phyloP scores from a whole-genome alignment of 2,888 invertebrate species.

The Oxyteleia sp. region DNA sequence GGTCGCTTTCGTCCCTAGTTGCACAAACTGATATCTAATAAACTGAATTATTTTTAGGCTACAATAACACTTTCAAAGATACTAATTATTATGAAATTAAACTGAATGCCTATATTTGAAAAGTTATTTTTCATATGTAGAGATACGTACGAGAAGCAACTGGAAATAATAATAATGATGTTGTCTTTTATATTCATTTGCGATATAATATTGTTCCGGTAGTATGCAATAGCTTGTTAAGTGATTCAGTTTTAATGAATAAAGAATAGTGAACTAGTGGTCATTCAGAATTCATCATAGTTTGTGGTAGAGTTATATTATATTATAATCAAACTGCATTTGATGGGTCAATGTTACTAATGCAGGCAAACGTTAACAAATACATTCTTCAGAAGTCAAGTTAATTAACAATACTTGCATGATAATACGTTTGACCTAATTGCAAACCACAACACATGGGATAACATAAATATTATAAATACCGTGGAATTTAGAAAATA shows the following conservation, averaged over 20 bases:
- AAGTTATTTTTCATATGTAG: no score
- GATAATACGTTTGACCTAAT: no score
- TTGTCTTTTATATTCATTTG: not conserved
- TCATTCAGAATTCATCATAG: constrained; percentile 2
- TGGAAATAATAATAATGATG: not conserved
- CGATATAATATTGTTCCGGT: not conserved
- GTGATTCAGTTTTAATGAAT: not conserved
- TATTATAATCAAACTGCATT: constrained; percentile 3
- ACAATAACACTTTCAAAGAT: no score
- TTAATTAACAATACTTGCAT: no score
- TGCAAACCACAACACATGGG: no score
- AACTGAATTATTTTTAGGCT: no score
- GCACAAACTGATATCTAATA: no score
- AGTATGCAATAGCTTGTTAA: constrained; percentile 3
- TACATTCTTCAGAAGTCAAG: not conserved
- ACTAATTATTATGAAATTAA: not conserved
- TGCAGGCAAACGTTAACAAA: not conserved
- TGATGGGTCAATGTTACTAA: constrained; percentile 1
- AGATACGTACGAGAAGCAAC: not conserved
- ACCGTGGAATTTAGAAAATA: no score
- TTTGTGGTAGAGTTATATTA: not conserved
- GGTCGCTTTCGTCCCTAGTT: no score
- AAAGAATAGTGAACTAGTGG: not conserved
- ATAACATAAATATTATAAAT: no score
- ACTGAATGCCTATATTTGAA: not conserved